Conservation (phyloP, 2,113 vertebrate genomes). For the Falcunculus frontatus region DNA sequence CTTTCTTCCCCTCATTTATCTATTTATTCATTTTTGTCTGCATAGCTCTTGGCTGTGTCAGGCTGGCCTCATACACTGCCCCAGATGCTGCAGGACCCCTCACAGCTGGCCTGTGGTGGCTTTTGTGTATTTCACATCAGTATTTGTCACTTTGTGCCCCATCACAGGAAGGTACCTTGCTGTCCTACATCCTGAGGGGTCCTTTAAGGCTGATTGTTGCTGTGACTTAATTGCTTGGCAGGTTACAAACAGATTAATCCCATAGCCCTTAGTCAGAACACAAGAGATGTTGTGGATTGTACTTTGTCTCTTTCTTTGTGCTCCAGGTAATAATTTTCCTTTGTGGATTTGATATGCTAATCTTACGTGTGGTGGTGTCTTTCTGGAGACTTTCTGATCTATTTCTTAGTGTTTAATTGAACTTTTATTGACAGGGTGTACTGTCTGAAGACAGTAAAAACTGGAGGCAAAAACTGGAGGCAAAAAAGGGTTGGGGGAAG, state of each 20-base stretch:
- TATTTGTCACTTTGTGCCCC: background rate
- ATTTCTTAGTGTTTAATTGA: background rate
- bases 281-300: background rate
- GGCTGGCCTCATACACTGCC: background rate
- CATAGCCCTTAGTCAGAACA: background rate
- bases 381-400: background rate
- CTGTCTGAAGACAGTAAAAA: background rate
- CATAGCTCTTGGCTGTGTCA: background rate
- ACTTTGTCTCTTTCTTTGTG: background rate
- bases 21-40: background rate
- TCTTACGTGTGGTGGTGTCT: background rate
- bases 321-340: background rate
- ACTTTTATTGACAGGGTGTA: background rate
- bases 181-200: background rate
- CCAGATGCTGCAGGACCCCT: background rate
- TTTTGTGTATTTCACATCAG: accelerated
- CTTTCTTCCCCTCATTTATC: background rate
- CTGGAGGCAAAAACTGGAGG: background rate
- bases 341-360: background rate
- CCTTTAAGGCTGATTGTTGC: background rate
- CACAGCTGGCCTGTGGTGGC: background rate
- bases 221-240: background rate
- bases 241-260: background rate
- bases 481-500: background rate
- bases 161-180: background rate